Evolutionary conservation across 2,113 vertebrate genomes (phyloP).

Genomic region (Axis porcinus): DNA sequence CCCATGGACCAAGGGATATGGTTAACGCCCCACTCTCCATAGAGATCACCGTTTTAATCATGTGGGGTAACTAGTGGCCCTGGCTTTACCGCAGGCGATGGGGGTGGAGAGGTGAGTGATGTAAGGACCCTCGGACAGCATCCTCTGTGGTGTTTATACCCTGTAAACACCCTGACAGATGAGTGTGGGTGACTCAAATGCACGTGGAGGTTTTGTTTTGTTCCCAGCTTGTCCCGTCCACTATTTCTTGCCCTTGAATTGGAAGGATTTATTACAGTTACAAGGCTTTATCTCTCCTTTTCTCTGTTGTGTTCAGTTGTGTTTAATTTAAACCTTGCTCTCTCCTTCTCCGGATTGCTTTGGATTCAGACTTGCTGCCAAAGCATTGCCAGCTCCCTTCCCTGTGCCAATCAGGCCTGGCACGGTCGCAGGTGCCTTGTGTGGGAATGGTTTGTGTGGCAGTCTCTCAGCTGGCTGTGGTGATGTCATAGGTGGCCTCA

Average conservation of each 20-base stretch:
- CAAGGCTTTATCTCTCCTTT: neutral
- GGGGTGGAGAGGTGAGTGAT: neutral
- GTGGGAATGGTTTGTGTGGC: neutral
- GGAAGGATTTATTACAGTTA: neutral
- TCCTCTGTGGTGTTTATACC: neutral
- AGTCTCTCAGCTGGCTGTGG: neutral
- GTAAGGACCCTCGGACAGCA: neutral
- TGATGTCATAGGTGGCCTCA: neutral
- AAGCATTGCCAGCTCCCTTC: neutral
- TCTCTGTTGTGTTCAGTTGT: slow-evolving; percentile 11
- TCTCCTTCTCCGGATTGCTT: neutral
- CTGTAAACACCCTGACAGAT: neutral
- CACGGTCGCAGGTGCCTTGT: neutral
- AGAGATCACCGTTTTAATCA: neutral
- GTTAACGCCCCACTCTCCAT: neutral
- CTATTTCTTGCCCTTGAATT: neutral
- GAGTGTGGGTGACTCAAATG: neutral
- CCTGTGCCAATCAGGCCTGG: neutral
- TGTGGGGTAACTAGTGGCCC: neutral
- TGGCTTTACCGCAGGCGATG: neutral
- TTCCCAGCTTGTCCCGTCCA: neutral
- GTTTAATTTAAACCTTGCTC: neutral
- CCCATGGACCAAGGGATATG: neutral
- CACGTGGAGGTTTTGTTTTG: neutral
- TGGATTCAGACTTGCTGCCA: neutral